Evolutionary conservation across 2,888 invertebrate genomes (phyloP).

Genomic region (Eilema griseolum): DNA sequence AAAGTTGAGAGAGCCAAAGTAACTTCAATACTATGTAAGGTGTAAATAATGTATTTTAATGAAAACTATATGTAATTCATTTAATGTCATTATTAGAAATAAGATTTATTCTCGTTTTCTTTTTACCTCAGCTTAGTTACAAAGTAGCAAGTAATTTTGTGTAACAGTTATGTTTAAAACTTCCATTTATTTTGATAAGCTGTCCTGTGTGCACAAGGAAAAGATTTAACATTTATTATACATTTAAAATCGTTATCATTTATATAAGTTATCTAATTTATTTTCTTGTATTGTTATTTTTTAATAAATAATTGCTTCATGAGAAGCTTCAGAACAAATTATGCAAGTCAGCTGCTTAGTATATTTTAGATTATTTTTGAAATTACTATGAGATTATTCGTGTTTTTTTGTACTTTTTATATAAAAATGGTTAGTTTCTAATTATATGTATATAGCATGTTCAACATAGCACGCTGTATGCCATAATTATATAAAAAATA

Average conservation of each 20-base stretch:
- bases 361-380: constrained; percentile 73
- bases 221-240: constrained; percentile 56
- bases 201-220: constrained; percentile 74
- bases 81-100: constrained; percentile 73
- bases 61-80: constrained; percentile 70
- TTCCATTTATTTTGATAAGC: constrained; percentile 56
- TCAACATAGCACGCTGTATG: constrained; percentile 57
- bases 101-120: constrained; percentile 69
- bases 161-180: constrained; percentile 51
- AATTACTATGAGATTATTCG: constrained; percentile 85
- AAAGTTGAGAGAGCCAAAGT: constrained; percentile 80
- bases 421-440: constrained; percentile 70
- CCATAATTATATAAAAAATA: constrained; percentile 66
- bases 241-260: constrained; percentile 63
- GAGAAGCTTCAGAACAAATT: constrained; percentile 48
- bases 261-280: constrained; percentile 70
- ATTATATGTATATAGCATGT: constrained; percentile 55
- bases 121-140: constrained; percentile 78
- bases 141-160: constrained; percentile 57
- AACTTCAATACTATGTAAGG: constrained; percentile 67
- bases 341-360: constrained; percentile 63
- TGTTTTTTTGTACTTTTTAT: constrained; percentile 79
- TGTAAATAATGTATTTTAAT: constrained; percentile 80
- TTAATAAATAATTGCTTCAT: constrained; percentile 61
- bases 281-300: constrained; percentile 63